Evolutionary conservation across 2,888 invertebrate species (phyloP), one percentile per base, ranked within the genome.

Genomic region (Frankliniella intonsa): DNA sequence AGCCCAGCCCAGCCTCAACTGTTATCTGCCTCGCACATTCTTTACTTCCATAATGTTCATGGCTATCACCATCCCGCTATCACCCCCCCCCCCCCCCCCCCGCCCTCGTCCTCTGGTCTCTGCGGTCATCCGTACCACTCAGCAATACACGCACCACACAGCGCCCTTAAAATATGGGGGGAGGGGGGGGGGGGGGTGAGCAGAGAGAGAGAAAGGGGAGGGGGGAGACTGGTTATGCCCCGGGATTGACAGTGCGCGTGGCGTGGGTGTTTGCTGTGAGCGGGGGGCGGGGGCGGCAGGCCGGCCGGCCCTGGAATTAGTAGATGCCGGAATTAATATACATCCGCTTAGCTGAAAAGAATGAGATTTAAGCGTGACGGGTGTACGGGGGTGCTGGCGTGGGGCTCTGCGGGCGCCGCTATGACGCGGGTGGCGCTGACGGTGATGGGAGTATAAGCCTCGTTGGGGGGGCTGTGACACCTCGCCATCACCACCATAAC

Each of bases 281-380:
- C 38, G 38, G 38, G 38, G 38, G 5, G 38, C 38, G 38, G 38
- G 38, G 38, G 38, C 38, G 38, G 2, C 38, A 38, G 2, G 38
- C 38, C 38, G 38, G 38, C 38, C 38, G 38, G 38, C 38, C 38
- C 38, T 38, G 62, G 62, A 62, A 62, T 62, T 62, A 62, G 62
- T n/a, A 7, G 14, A 17, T 17, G 62, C 11, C 62, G 14, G 62
- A 62, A 62, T 62, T 62, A 62, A 62, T 62, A 62, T 62, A 62
- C 62, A 62, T 62, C 62, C 62, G 62, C 62, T 62, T 62, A 62
- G 62, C 62, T 62, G 62, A 62, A 62, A 62, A 62, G 62, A 62
- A 62, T 62, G 62, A 62, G 62, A 62, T 62, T 17, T 62, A n/a
- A 62, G 62, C 62, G 62, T 5, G 38, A 38, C 38, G 38, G 38